Conservation (phyloP, 1,140 invertebrate species). For the Sarcophaga peregrina region DNA sequence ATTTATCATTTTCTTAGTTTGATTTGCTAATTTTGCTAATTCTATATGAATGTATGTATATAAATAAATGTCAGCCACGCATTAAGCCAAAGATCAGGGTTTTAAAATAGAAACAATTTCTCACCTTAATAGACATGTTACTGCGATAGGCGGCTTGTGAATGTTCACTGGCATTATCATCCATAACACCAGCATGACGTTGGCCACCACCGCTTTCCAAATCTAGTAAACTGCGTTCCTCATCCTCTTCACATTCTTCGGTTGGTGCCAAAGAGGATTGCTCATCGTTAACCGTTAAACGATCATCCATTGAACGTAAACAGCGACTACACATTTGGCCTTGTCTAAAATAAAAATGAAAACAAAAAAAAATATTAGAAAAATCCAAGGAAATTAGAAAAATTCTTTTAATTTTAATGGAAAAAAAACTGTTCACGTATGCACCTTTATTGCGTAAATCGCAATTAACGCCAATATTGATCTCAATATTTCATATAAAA, state of each 20-base stretch:
- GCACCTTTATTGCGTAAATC: too few relatives aligned
- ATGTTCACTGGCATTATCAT: slow-evolving; percentile 51
- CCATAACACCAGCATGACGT: slow-evolving; percentile 13
- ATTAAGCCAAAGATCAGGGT: slow-evolving; percentile 45
- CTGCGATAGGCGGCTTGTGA: slow-evolving; percentile 47
- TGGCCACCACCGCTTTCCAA: slow-evolving; percentile 28
- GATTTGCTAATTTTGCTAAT: too few relatives aligned
- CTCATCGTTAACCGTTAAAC: slow-evolving; percentile 70
- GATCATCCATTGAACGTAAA: slow-evolving; percentile 73
- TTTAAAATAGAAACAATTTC: slow-evolving; percentile 48
- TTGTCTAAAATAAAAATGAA: slow-evolving; percentile 70
- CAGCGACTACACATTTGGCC: slow-evolving; percentile 83
- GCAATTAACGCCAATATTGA: too few relatives aligned
- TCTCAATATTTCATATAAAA: too few relatives aligned
- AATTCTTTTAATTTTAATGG: not conserved
- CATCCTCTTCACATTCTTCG: slow-evolving; percentile 78
- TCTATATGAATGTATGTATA: too few relatives aligned
- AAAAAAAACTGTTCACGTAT: not conserved
- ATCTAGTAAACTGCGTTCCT: slow-evolving; percentile 61
- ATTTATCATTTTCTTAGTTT: too few relatives aligned
- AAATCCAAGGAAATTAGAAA: not conserved
- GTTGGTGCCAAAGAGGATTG: slow-evolving; percentile 77
- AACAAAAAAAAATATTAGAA: not conserved
- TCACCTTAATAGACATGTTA: slow-evolving; percentile 50
- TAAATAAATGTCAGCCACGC: slow-evolving; percentile 36